phyloP scores from a whole-genome alignment of 2,888 invertebrate genomes.

The Acronicta leporina region DNA sequence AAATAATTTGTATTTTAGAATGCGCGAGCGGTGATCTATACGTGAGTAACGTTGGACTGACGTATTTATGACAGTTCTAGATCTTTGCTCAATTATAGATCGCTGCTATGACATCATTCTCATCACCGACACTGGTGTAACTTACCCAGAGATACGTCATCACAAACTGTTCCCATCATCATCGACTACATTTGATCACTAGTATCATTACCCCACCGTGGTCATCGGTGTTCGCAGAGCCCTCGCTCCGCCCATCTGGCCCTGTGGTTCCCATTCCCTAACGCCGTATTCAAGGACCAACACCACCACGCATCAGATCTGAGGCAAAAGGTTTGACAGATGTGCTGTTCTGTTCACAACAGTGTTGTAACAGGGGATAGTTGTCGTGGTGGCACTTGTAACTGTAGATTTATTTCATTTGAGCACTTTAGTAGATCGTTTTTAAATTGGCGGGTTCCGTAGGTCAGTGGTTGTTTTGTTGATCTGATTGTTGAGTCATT shows the following conservation, averaged over 20 bases:
- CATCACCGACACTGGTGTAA: not conserved
- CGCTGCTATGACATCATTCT: not conserved
- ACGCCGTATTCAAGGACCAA: conserved; percentile 89
- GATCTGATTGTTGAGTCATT: conserved; percentile 2
- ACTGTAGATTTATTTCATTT: conserved; percentile 46
- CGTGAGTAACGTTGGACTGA: not conserved
- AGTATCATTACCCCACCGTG: conserved; percentile 35
- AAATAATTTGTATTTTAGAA: not conserved
- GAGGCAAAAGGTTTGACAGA: conserved; percentile 84
- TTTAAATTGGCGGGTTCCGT: conserved; percentile 53
- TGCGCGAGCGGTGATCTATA: not conserved
- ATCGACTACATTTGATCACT: conserved; percentile 22
- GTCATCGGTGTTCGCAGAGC: conserved; percentile 82
- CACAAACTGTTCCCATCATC: conserved; percentile 5
- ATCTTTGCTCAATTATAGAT: not conserved
- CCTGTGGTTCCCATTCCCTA: conserved; percentile 90
- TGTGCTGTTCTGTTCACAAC: conserved; percentile 45
- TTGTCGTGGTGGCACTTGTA: conserved; percentile 67
- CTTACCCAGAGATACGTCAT: not conserved
- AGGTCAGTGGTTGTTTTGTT: conserved; percentile 23
- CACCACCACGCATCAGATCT: conserved; percentile 84
- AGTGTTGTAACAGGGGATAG: conserved; percentile 57
- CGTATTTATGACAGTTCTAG: not conserved
- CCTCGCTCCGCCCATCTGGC: conserved; percentile 88
- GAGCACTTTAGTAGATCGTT: conserved; percentile 54